phyloP scores from a whole-genome alignment of 1,140 invertebrate species.

The Bombyx mandarina region DNA sequence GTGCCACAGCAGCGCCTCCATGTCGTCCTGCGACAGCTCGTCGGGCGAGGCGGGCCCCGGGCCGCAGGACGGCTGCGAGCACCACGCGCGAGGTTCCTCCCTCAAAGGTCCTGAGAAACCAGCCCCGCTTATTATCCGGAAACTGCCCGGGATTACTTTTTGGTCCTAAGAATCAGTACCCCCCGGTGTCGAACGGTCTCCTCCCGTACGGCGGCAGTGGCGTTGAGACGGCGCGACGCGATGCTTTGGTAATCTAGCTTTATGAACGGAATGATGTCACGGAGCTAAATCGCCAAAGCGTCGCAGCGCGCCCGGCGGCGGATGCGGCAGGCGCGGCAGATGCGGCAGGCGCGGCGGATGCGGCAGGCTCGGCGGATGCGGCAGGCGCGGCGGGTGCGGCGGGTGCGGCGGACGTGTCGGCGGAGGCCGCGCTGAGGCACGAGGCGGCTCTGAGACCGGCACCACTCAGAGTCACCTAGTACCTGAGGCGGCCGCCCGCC shows the following conservation, averaged over 20 bases:
- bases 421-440: slow-evolving; percentile 36
- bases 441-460: slow-evolving; percentile 61
- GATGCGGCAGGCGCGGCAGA: background rate
- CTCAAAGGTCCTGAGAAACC: no score
- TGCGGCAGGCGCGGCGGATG: background rate
- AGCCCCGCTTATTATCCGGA: no score
- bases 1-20: slow-evolving; percentile 76
- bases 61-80: slow-evolving; percentile 45
- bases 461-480: slow-evolving; percentile 87
- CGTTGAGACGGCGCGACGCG: slow-evolving; percentile 33
- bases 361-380: slow-evolving; percentile 1
- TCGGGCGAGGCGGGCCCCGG: slow-evolving; percentile 11
- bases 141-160: no score
- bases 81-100: slow-evolving; percentile 19
- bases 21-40: slow-evolving; percentile 28
- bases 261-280: slow-evolving; percentile 87
- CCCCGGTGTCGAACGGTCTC: background rate
- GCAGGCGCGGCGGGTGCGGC: slow-evolving; percentile 4
- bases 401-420: slow-evolving; percentile 5
- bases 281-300: slow-evolving; percentile 97
- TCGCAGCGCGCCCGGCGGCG: slow-evolving; percentile 40
- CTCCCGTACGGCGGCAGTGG: no score
- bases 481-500: slow-evolving; percentile 74
- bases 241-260: slow-evolving; percentile 96
- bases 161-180: no score